Evolutionary conservation across 1,140 invertebrate species (phyloP).

Genomic region (Plutomurus gul): DNA sequence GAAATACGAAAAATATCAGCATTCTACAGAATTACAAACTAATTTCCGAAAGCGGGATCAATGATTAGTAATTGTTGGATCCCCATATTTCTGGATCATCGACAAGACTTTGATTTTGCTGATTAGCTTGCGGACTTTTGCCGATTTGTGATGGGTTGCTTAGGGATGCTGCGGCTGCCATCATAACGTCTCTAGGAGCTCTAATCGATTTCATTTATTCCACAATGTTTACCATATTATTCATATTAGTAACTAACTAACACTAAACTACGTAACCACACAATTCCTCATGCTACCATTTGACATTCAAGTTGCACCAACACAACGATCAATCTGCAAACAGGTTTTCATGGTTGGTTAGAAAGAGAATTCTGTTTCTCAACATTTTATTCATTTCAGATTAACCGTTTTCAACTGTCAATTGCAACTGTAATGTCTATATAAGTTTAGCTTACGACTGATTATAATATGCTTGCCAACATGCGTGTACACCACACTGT

Average conservation of each 20-base stretch:
- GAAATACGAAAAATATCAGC: too few relatives aligned
- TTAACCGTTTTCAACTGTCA: too few relatives aligned
- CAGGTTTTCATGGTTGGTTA: too few relatives aligned
- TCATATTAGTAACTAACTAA: not conserved
- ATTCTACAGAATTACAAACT: too few relatives aligned
- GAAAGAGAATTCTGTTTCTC: too few relatives aligned
- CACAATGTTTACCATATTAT: not conserved
- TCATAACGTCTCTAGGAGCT: conserved; percentile 52
- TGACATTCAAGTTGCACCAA: too few relatives aligned
- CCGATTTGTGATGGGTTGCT: conserved; percentile 28
- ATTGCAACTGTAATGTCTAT: too few relatives aligned
- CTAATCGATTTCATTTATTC: conserved; percentile 30
- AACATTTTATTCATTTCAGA: too few relatives aligned
- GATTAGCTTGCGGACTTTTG: conserved; percentile 43
- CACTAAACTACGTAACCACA: not conserved
- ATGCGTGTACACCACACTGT: too few relatives aligned
- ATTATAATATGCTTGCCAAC: too few relatives aligned
- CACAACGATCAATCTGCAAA: not conserved
- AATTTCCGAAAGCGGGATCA: not conserved
- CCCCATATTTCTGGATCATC: conserved; percentile 54
- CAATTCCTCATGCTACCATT: too few relatives aligned
- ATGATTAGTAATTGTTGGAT: conserved; percentile 48
- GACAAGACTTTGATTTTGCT: conserved; percentile 53
- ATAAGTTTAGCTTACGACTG: too few relatives aligned
- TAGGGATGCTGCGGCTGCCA: conserved; percentile 49